Evolutionary conservation across 1,140 invertebrate species (phyloP).

Genomic region (Brachionus paranguensis): DNA sequence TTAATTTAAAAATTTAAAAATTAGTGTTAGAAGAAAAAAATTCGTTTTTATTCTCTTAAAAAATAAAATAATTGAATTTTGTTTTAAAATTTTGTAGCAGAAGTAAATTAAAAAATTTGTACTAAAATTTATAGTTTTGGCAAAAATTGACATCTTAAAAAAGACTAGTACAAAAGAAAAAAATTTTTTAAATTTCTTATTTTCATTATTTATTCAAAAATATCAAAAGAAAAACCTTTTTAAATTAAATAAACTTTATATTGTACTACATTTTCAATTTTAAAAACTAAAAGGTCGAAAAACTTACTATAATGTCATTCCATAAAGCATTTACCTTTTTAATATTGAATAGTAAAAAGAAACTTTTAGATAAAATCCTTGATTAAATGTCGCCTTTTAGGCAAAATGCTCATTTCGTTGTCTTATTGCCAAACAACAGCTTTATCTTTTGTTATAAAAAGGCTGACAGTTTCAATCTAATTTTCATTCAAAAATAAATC

Average conservation of each 20-base stretch:
- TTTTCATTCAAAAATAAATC: background rate
- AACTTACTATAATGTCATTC: background rate
- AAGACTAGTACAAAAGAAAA: background rate
- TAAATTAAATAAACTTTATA: background rate
- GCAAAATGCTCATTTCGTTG: background rate
- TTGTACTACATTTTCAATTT: background rate
- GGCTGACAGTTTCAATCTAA: background rate
- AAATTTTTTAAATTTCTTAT: background rate
- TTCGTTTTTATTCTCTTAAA: too few relatives aligned
- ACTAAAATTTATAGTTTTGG: background rate
- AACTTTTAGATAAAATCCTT: background rate
- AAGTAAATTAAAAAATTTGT: too few relatives aligned
- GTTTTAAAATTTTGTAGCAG: background rate
- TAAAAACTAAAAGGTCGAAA: background rate
- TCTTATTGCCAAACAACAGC: background rate
- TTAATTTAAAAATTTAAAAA: too few relatives aligned
- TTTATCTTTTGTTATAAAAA: background rate
- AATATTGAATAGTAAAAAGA: background rate
- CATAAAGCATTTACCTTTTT: slow-evolving; percentile 10
- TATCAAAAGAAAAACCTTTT: background rate
- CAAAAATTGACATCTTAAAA: background rate
- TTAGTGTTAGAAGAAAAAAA: too few relatives aligned
- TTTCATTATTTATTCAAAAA: background rate
- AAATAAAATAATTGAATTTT: too few relatives aligned
- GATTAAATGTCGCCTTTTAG: background rate